Conservation (phyloP, 2,888 invertebrate genomes). For the Ephialtes manifestator region DNA sequence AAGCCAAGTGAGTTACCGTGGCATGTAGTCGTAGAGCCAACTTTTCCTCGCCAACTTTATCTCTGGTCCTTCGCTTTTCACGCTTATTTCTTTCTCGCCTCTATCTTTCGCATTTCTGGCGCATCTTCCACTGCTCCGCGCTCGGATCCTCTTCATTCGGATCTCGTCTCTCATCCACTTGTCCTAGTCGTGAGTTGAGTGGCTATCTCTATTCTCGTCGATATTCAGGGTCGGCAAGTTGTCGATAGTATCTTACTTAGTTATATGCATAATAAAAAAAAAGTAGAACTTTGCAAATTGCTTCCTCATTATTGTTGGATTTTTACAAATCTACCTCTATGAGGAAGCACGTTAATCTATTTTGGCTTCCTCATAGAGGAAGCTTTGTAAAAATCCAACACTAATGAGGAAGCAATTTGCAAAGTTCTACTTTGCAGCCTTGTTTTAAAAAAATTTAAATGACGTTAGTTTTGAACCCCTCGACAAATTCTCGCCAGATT, state of each 20-base stretch:
- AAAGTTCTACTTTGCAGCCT: too few species aligned
- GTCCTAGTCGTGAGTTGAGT: not conserved
- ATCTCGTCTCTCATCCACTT: conserved; percentile 40
- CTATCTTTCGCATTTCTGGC: conserved; percentile 14
- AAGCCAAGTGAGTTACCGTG: conserved; percentile 53
- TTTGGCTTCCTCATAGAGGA: too few species aligned
- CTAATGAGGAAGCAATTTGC: too few species aligned
- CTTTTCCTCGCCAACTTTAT: conserved; percentile 48
- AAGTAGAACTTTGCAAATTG: too few species aligned
- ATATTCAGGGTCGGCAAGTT: not conserved
- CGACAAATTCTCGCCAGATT: too few species aligned
- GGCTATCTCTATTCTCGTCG: conserved; percentile 18
- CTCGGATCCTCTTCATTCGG: conserved; percentile 11
- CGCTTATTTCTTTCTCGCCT: conserved; percentile 43
- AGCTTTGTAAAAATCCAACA: too few species aligned
- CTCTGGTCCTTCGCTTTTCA: conserved; percentile 44
- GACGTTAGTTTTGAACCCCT: too few species aligned
- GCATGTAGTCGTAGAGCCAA: conserved; percentile 38
- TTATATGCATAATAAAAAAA: not conserved
- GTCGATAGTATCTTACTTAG: not conserved
- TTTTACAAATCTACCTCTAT: too few species aligned
- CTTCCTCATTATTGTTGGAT: too few species aligned
- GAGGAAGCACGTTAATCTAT: too few species aligned
- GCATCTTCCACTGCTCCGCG: not conserved
- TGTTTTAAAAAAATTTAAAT: too few species aligned